A percentile compares a stretch with the other conserved stretches of the same genome.
Evolutionary conservation across 2,797 vertebrate species (phyloP).

Genomic region (Momotus momota): DNA sequence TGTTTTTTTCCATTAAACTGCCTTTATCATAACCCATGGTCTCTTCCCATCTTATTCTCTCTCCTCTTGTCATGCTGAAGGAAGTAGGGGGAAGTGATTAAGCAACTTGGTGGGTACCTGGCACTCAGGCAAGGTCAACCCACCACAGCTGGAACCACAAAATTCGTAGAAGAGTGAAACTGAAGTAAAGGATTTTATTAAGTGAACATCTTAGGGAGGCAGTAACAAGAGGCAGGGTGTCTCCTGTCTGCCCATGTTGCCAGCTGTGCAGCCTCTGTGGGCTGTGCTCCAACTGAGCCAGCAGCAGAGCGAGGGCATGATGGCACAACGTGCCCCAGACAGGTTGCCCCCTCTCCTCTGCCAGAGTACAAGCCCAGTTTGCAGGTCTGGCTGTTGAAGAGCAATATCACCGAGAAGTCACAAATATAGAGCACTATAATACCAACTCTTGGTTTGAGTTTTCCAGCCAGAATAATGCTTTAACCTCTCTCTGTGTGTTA

Average conservation of each 20-base stretch:
- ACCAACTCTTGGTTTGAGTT: accelerated
- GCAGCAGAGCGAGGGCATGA: accelerated
- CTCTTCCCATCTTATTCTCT: no score
- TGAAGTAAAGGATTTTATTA: not conserved
- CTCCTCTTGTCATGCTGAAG: no score
- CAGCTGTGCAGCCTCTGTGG: no score
- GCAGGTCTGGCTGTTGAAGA: not conserved
- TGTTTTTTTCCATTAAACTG: no score
- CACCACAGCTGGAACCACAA: not conserved
- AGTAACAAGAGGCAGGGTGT: not conserved
- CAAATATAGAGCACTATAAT: not conserved
- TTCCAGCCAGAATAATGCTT: not conserved
- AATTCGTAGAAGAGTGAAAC: not conserved
- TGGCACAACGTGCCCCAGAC: accelerated
- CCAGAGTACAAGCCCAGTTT: not conserved
- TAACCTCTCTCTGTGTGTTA: not conserved
- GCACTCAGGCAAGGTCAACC: no score
- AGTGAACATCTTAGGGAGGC: not conserved
- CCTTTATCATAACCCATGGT: no score
- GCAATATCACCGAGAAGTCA: not conserved
- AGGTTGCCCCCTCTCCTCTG: not conserved
- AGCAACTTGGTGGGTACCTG: no score
- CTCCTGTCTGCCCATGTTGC: accelerated
- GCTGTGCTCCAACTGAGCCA: accelerated
- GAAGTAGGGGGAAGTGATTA: no score